These are phyloP conservation scores for Drosophila insularis DNA, from an alignment of 1,140 invertebrate genomes.

Conservation along the genomic window DNA sequence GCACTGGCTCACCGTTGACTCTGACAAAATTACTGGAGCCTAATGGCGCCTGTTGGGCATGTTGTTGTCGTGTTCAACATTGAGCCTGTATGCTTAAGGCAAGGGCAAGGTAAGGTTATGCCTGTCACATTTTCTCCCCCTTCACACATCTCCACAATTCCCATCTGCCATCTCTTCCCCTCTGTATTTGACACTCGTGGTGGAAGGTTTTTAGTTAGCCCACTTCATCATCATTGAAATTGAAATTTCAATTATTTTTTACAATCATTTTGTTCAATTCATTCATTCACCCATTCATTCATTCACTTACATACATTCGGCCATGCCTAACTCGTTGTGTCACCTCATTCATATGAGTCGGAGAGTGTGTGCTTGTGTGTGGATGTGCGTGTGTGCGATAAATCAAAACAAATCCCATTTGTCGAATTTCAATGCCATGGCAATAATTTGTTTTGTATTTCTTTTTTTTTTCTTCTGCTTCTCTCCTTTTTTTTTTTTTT, in stretches of 20 bases:
- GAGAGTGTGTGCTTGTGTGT: neutral
- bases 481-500: neutral
- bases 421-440: slow-evolving; percentile 50
- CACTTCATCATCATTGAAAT: slow-evolving; percentile 39
- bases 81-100: slow-evolving; percentile 9
- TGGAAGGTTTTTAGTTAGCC: slow-evolving; percentile 14
- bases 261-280: slow-evolving; percentile 10
- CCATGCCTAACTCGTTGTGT: slow-evolving; percentile 18
- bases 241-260: slow-evolving; percentile 58
- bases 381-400: slow-evolving; percentile 31
- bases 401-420: slow-evolving; percentile 67
- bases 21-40: slow-evolving; percentile 42
- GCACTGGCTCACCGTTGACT: slow-evolving; percentile 8
- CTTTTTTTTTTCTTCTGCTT: neutral
- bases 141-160: neutral
- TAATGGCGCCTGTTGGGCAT: slow-evolving; percentile 57
- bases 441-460: slow-evolving; percentile 31
- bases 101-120: slow-evolving; percentile 4
- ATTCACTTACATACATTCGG: neutral
- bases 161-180: neutral
- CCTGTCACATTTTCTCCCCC: slow-evolving; percentile 8
- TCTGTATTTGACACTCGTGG: neutral
- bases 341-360: slow-evolving; percentile 6
- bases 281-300: slow-evolving; percentile 4
- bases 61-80: slow-evolving; percentile 33